These are phyloP conservation scores for Molanna angustata DNA, from an alignment of 2,888 invertebrate species.

Conservation along the genomic window DNA sequence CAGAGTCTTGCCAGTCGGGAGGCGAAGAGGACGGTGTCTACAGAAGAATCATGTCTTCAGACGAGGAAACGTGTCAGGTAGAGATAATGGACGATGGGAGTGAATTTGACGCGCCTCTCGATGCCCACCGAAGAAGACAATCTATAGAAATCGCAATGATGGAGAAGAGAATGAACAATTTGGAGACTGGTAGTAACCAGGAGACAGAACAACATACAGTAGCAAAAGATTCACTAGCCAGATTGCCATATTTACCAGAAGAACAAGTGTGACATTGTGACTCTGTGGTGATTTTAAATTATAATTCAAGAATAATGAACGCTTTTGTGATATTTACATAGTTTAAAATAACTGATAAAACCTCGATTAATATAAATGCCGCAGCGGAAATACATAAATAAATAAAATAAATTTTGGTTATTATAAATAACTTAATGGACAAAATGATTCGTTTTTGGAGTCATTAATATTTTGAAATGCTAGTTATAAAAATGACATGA, in stretches of 20 bases:
- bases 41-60: slow-evolving; percentile 32
- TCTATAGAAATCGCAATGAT: slow-evolving; percentile 20
- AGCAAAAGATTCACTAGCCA: neutral
- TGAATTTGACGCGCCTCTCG: slow-evolving; percentile 38
- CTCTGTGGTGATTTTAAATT: too few species aligned
- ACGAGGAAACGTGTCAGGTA: slow-evolving; percentile 44
- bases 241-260: slow-evolving; percentile 6
- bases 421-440: too few species aligned
- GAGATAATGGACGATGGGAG: slow-evolving; percentile 50
- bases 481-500: too few species aligned
- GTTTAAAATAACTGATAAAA: too few species aligned
- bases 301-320: too few species aligned
- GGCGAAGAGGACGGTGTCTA: slow-evolving; percentile 27
- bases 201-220: neutral
- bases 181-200: slow-evolving; percentile 3
- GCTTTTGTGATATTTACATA: too few species aligned
- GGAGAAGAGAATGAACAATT: slow-evolving; percentile 10
- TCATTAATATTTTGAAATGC: too few species aligned
- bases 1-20: slow-evolving; percentile 23
- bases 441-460: too few species aligned
- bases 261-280: slow-evolving; percentile 4
- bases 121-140: slow-evolving; percentile 19
- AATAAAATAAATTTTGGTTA: too few species aligned
- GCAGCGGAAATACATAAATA: too few species aligned
- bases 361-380: too few species aligned